phyloP scores from a whole-genome alignment of 30 jellyfish, hydroid and myxozoan species.

The Pseudorhiza aurosa region DNA sequence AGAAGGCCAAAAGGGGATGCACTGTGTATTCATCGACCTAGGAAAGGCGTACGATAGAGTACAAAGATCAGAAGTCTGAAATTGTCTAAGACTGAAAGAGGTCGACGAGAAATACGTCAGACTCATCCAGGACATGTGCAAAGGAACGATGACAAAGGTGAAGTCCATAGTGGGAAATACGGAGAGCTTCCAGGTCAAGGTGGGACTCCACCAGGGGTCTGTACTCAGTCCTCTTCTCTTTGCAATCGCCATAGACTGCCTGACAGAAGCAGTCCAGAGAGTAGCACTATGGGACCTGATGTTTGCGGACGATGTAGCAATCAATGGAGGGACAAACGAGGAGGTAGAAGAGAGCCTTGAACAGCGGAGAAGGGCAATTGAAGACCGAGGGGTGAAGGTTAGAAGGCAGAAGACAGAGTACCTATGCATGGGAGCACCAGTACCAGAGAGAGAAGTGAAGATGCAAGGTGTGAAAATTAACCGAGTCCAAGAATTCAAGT shows the following conservation, averaged over 20 bases:
- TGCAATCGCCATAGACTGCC: background rate
- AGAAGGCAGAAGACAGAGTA: slow-evolving; percentile 2
- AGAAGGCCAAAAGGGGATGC: background rate
- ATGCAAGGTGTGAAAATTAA: background rate
- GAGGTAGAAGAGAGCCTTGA: too few relatives aligned
- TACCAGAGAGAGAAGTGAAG: background rate
- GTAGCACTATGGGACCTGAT: slow-evolving; percentile 8
- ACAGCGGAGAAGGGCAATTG: too few relatives aligned
- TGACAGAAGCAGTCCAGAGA: background rate
- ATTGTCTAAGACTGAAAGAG: background rate
- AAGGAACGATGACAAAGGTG: background rate
- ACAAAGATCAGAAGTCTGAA: background rate
- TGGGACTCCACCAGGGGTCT: slow-evolving; percentile 26
- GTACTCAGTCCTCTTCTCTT: slow-evolving; percentile 25
- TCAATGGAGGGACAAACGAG: background rate
- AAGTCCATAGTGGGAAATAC: background rate
- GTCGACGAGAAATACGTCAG: slow-evolving; percentile 1
- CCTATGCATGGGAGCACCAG: background rate
- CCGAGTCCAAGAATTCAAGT: background rate
- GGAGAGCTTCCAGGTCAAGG: background rate
- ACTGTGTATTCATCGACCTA: slow-evolving; percentile 7
- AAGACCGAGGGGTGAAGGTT: slow-evolving; percentile 1
- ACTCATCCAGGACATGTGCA: background rate
- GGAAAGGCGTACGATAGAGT: slow-evolving; percentile 22
- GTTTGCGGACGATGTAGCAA: slow-evolving; percentile 13